Conservation (phyloP, 37 sponge, comb jelly and placozoan genomes). For the Lycopodina hypogea region DNA sequence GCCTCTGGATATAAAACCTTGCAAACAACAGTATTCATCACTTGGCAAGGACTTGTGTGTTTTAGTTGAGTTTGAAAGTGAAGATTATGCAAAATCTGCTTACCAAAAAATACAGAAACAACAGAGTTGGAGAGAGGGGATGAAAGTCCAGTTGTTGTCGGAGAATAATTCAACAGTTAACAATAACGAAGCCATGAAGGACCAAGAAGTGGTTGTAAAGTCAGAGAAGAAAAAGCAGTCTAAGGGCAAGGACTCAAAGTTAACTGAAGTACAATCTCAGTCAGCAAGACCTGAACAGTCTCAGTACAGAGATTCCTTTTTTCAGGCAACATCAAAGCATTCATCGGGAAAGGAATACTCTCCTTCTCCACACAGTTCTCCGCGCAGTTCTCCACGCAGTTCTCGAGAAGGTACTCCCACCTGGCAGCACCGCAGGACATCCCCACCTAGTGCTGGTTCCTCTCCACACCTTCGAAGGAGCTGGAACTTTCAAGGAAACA, state of each 20-base stretch:
- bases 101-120: slow-evolving; percentile 22
- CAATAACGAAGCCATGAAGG: not conserved
- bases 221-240: not conserved
- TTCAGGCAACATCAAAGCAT: not conserved
- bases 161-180: not conserved
- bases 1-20: slow-evolving; percentile 76
- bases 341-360: not conserved
- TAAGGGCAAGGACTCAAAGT: not conserved
- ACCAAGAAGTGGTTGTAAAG: not conserved
- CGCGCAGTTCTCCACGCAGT: too few relatives aligned
- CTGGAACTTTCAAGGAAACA: slow-evolving; percentile 3
- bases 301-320: not conserved
- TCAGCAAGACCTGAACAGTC: too few relatives aligned
- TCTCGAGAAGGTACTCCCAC: not conserved
- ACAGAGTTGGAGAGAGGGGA: slow-evolving; percentile 64
- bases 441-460: not conserved
- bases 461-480: not conserved
- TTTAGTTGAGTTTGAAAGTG: slow-evolving; percentile 70
- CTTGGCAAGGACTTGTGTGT: slow-evolving; percentile 67
- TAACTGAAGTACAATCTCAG: slow-evolving; percentile 1
- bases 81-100: slow-evolving; percentile 46
- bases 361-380: too few relatives aligned
- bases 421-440: not conserved
- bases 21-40: slow-evolving; percentile 27
- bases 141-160: slow-evolving; percentile 41